phyloP scores from a whole-genome alignment of 2,888 invertebrate species.

The Caenorhabditis zanzibari region DNA sequence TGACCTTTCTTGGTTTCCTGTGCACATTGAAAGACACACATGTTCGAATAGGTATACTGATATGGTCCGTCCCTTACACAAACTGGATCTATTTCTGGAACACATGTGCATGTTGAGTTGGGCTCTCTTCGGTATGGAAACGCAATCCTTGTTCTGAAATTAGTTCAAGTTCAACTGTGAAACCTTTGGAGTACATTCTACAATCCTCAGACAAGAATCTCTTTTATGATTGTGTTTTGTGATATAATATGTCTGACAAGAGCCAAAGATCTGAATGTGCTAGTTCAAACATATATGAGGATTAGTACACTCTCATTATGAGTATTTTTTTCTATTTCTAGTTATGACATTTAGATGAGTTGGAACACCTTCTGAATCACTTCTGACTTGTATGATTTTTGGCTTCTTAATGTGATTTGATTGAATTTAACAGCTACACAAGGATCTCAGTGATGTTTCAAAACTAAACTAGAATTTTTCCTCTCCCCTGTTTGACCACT shows the following conservation, averaged over 20 bases:
- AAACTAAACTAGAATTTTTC: not conserved
- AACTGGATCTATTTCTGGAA: constrained; percentile 69
- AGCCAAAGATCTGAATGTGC: constrained; percentile 21
- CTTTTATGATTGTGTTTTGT: constrained; percentile 31
- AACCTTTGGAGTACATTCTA: constrained; percentile 5
- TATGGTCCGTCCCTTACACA: constrained; percentile 70
- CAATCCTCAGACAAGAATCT: constrained; percentile 17
- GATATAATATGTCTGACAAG: constrained; percentile 23
- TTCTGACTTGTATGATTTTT: too few relatives aligned
- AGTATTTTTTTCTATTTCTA: not conserved
- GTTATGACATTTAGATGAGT: not conserved
- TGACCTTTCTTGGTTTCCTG: constrained; percentile 66
- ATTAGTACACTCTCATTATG: not conserved
- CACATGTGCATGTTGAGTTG: constrained; percentile 62
- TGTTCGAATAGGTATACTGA: constrained; percentile 73
- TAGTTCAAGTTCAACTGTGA: not conserved
- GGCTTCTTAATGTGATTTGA: too few relatives aligned
- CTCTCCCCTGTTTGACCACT: not conserved
- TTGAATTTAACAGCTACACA: too few relatives aligned
- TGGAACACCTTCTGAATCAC: too few relatives aligned
- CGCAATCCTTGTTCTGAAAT: constrained; percentile 44
- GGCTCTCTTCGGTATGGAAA: constrained; percentile 42
- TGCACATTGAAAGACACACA: constrained; percentile 71
- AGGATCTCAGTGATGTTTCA: too few relatives aligned
- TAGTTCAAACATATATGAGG: constrained; percentile 1